Percentiles rank a stretch among this genome's conserved stretches.
Evolutionary conservation across 2,113 vertebrate species (phyloP).

Genomic region (Peromyscus polionotus): DNA sequence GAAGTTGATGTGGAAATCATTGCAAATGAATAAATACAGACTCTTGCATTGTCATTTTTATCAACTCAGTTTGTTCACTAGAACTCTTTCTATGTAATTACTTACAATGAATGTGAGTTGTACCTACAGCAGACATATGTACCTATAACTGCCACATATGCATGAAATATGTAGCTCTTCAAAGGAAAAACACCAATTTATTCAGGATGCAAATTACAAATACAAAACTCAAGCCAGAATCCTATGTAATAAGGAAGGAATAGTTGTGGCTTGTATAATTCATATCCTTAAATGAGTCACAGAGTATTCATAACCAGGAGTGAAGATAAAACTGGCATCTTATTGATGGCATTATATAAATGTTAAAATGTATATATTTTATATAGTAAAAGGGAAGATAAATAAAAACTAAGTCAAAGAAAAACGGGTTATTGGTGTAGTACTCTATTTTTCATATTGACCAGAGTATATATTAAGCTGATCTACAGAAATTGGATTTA

Average conservation of each 20-base stretch:
- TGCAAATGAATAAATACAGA: conserved; percentile 80
- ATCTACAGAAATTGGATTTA: conserved; percentile 53
- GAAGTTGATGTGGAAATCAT: conserved; percentile 81
- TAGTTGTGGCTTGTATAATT: conserved; percentile 73
- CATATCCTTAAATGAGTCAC: conserved; percentile 77
- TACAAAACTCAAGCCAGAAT: conserved; percentile 55
- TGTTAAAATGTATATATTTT: conserved; percentile 74
- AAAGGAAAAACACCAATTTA: conserved; percentile 75
- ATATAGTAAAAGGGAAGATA: conserved; percentile 66
- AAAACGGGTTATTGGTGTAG: conserved; percentile 30
- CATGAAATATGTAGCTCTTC: conserved; percentile 80
- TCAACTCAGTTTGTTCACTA: conserved; percentile 76
- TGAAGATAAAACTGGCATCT: conserved; percentile 71
- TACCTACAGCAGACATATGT: conserved; percentile 79
- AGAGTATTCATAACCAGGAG: conserved; percentile 66
- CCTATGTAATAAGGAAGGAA: conserved; percentile 43
- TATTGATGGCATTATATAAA: conserved; percentile 72
- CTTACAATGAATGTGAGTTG: conserved; percentile 70
- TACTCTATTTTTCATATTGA: conserved; percentile 57
- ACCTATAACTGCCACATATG: conserved; percentile 76
- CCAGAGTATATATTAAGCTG: conserved; percentile 4
- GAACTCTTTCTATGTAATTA: conserved; percentile 78
- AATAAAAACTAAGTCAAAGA: conserved; percentile 72
- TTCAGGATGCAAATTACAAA: conserved; percentile 73
- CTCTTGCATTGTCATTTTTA: conserved; percentile 81